A percentile compares a stretch with the other conserved stretches of the same genome.
Evolutionary conservation across 2,797 vertebrate genomes (phyloP).

Genomic region (Micrastur ruficollis): DNA sequence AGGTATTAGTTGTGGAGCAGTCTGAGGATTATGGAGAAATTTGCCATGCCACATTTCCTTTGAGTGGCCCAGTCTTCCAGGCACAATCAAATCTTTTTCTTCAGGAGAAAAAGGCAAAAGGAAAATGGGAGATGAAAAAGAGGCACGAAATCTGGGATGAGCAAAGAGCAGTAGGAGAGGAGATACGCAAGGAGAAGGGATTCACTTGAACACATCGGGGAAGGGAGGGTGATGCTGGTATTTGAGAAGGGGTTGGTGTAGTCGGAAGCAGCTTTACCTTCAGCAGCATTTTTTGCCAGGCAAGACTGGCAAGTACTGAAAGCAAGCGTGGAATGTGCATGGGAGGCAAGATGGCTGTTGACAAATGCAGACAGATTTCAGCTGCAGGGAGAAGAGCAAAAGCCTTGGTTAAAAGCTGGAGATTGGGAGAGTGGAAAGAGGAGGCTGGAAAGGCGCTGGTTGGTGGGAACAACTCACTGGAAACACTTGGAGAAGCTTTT

Average conservation of each 20-base stretch:
- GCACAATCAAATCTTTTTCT: not conserved
- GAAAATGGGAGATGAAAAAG: not conserved
- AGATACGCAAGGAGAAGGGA: not conserved
- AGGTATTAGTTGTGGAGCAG: not conserved
- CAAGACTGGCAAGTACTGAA: not conserved
- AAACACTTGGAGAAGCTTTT: not conserved
- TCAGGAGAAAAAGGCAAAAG: not conserved
- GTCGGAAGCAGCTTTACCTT: not conserved
- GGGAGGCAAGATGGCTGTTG: not conserved
- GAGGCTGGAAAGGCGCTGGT: not conserved
- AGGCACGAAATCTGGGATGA: not conserved
- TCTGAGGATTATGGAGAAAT: not conserved
- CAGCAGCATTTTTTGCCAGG: not conserved
- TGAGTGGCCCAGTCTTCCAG: not conserved
- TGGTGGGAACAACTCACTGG: not conserved
- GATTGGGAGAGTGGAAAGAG: not conserved
- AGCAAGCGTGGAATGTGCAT: not conserved
- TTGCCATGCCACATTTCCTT: not conserved
- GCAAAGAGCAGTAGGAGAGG: not conserved
- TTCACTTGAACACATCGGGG: accelerated
- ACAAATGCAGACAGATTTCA: not conserved
- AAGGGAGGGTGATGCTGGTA: not conserved
- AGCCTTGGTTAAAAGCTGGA: not conserved
- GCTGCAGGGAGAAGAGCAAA: not conserved
- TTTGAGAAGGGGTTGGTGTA: not conserved